Conservation (phyloP, 2,113 vertebrate species). For the Malurus elegans region DNA sequence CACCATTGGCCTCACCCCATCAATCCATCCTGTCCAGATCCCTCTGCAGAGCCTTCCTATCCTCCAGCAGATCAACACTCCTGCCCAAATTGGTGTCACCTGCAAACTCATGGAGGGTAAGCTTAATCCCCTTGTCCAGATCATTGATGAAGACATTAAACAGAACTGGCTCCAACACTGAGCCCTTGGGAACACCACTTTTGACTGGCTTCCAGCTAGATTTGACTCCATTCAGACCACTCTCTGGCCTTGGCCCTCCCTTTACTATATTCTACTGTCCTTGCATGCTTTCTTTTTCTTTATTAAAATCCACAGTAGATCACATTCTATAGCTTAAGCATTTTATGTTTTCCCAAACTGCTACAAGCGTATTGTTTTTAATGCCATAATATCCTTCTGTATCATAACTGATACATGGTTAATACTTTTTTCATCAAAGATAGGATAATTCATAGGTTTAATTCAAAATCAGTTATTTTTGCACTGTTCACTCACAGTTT, state of each 20-base stretch:
- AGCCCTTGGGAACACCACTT: neutral
- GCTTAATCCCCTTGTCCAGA: neutral
- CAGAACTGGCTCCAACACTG: neutral
- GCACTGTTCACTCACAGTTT: neutral
- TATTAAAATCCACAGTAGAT: neutral
- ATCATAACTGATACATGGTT: neutral
- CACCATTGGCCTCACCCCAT: rapidly evolving
- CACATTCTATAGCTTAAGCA: neutral
- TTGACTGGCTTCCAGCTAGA: neutral
- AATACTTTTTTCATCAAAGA: neutral
- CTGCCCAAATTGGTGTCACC: rapidly evolving
- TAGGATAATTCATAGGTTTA: neutral
- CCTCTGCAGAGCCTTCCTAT: neutral
- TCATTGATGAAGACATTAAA: neutral
- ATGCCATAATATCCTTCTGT: neutral
- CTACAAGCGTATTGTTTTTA: neutral
- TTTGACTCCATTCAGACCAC: neutral
- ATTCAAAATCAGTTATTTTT: neutral
- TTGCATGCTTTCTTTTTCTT: neutral
- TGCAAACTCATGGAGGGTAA: neutral
- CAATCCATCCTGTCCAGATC: neutral
- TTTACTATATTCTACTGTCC: neutral
- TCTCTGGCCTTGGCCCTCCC: neutral
- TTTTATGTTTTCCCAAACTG: neutral
- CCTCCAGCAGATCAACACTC: neutral